Conservation (phyloP, 2,888 invertebrate species). For the Augiades crinisus region DNA sequence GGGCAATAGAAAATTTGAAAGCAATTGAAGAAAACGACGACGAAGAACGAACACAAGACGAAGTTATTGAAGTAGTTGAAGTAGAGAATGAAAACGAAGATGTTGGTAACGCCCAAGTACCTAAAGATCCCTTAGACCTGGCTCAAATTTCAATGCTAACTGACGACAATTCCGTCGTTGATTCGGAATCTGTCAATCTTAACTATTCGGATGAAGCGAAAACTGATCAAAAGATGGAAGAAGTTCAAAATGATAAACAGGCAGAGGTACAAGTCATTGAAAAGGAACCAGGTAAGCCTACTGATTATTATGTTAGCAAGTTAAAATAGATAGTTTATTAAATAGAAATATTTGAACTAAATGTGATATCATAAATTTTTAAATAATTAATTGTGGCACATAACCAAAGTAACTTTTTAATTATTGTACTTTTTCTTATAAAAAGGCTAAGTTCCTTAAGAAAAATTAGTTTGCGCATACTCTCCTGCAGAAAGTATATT, state of each 20-base stretch:
- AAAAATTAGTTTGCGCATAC: no score
- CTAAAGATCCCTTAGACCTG: slow-evolving; percentile 50
- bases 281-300: slow-evolving; percentile 37
- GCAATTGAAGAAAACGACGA: no score
- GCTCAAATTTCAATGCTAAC: slow-evolving; percentile 60
- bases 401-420: no score
- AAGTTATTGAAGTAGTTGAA: background rate
- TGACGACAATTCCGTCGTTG: slow-evolving; percentile 59
- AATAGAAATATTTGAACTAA: no score
- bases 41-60: no score
- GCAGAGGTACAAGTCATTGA: slow-evolving; percentile 22
- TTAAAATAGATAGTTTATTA: no score
- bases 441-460: no score
- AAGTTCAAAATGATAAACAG: slow-evolving; percentile 17
- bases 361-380: no score
- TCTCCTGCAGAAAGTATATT: no score
- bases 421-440: no score
- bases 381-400: no score
- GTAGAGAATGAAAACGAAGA: slow-evolving; percentile 4
- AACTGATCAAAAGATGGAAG: slow-evolving; percentile 30
- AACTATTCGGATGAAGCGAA: slow-evolving; percentile 54
- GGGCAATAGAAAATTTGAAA: no score
- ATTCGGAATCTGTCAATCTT: slow-evolving; percentile 51
- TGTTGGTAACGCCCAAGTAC: slow-evolving; percentile 25
- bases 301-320: background rate